Base-by-base conservation (phyloP, 2,888 invertebrate species). In the Rhabditoides inermis region DNA sequence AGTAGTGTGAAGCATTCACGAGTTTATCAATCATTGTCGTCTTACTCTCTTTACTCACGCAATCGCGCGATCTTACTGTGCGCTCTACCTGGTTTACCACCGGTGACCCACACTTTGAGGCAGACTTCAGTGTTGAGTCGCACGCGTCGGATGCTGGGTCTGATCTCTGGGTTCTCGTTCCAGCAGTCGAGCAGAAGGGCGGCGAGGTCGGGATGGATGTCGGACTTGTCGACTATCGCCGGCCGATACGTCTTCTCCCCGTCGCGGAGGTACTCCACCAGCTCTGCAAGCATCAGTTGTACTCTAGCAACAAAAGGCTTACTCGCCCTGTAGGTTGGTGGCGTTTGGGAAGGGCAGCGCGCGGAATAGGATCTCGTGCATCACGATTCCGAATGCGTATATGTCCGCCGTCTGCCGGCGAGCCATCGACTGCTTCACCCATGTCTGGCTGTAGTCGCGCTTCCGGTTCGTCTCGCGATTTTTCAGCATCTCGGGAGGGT, bases 91-190 rank as follows among this genome's bases (percentile, higher is more conserved):
- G 57, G 3, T 4, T 28, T 41, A 35, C 27, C 32, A 18, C 23
- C 12, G 18, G 37, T 15, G 10, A 46, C 58, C 32, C 30, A 66
- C 67, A 67, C 64, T 67, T 73, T 73, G 41, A 73, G 53, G 40
- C 68, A 69, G 58, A 58, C 70, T 41, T 73, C 73, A 1, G 73
- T 73, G 51, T 75, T 73, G 39, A 73, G 57, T 23, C 74, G 58
- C 23, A 73, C 74, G 30, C 74, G 55, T 22, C 74, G 64, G 42
- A 73, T 70, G 15, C 66, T 69, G n/a, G 74, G 74, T n/a, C 72
- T 58, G 15, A 70, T 63, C 60, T 70, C 70, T 2, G 70, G 69
- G 45, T 70, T 70, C 35, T 64, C 63, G 46, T 63, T 67, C 70
- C 70, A 70, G 47, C 70, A 70, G 40, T 70, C 70, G 15, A 60